Evolutionary conservation across 1,140 invertebrate genomes (phyloP).

Genomic region (Arctopsyche grandis): DNA sequence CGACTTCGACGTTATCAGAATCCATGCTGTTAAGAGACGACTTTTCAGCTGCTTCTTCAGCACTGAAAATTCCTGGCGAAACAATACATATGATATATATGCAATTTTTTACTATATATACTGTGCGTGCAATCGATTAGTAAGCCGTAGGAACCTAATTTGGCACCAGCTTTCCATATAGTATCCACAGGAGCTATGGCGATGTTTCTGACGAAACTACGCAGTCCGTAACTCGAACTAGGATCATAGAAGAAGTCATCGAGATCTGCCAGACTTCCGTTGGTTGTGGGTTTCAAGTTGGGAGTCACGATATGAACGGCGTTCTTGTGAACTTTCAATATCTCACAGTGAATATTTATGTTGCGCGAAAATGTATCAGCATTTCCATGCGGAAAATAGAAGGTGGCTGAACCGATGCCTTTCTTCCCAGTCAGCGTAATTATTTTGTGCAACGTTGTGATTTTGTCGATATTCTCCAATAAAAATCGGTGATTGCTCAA

Average conservation of each 20-base stretch:
- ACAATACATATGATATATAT: neutral
- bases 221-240: conserved; percentile 70
- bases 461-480: conserved; percentile 74
- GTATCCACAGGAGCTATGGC: conserved; percentile 82
- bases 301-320: conserved; percentile 75
- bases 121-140: neutral
- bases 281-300: conserved; percentile 74
- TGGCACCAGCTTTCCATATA: conserved; percentile 84
- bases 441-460: conserved; percentile 74
- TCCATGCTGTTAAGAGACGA: neutral
- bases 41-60: conserved; percentile 6
- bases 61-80: conserved; percentile 12
- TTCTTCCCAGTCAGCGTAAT: conserved; percentile 78
- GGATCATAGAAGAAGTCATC: conserved; percentile 80
- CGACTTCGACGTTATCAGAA: conserved; percentile 3
- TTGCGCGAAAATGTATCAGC: conserved; percentile 80
- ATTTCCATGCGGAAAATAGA: conserved; percentile 88
- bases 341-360: conserved; percentile 70
- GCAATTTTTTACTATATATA: too few relatives aligned
- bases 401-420: conserved; percentile 79
- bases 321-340: conserved; percentile 76
- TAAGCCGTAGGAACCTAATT: conserved; percentile 69
- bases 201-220: conserved; percentile 74
- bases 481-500: conserved; percentile 59
- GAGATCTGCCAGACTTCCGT: conserved; percentile 86